Evolutionary conservation across 2,888 invertebrate genomes (phyloP).

Genomic region (Tetropium fuscum): DNA sequence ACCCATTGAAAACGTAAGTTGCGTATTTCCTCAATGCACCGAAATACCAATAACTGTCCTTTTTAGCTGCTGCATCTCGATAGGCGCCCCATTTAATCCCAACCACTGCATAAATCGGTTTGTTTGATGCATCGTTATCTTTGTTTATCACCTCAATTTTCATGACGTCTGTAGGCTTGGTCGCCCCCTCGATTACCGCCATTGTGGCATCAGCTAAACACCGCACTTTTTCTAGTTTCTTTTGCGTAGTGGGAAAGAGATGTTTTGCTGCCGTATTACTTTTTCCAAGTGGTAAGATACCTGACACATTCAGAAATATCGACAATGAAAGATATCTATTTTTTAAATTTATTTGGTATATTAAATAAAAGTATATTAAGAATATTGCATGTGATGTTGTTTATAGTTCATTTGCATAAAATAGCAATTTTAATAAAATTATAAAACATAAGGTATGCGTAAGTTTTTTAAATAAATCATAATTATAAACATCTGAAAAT

Average conservation of each 20-base stretch:
- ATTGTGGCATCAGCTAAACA: constrained; percentile 84
- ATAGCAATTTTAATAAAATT: too few relatives aligned
- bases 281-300: constrained; percentile 87
- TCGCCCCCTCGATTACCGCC: constrained; percentile 82
- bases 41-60: constrained; percentile 91
- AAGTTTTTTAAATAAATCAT: too few relatives aligned
- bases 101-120: constrained; percentile 85
- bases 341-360: too few relatives aligned
- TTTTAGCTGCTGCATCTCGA: constrained; percentile 79
- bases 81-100: constrained; percentile 89
- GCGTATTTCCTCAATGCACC: constrained; percentile 82
- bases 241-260: constrained; percentile 72
- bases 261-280: constrained; percentile 80
- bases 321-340: too few relatives aligned
- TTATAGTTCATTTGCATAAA: too few relatives aligned
- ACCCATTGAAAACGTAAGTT: constrained; percentile 80
- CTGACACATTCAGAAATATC: too few relatives aligned
- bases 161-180: constrained; percentile 82
- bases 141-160: constrained; percentile 76
- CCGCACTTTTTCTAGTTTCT: constrained; percentile 71
- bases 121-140: constrained; percentile 63
- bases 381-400: too few relatives aligned
- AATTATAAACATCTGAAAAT: too few relatives aligned
- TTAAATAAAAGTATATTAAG: too few relatives aligned
- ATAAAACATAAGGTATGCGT: too few relatives aligned